phyloP scores from a whole-genome alignment of 1,140 invertebrate species.

The Euwallacea similis region DNA sequence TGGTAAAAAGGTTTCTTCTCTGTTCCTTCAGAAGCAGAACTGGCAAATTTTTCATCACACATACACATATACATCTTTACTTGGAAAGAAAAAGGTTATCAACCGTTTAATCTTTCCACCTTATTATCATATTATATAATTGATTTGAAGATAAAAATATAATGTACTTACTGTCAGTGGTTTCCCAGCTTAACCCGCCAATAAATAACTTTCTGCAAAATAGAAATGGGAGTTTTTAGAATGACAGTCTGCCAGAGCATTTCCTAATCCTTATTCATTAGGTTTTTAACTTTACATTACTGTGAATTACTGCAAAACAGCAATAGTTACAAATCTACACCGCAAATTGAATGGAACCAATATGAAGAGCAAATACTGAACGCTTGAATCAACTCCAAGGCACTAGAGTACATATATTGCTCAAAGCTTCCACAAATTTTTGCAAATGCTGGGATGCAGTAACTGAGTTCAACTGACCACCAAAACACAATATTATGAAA shows the following conservation, averaged over 20 bases:
- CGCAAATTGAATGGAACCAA: neutral
- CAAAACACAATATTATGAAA: neutral
- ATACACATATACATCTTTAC: neutral
- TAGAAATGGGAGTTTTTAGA: constrained; percentile 46
- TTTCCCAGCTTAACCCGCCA: constrained; percentile 96
- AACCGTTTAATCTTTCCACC: too few species aligned
- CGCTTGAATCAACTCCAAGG: constrained; percentile 29
- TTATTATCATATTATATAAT: too few species aligned
- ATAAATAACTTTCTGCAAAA: constrained; percentile 96
- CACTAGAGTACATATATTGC: constrained; percentile 4
- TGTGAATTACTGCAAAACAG: neutral
- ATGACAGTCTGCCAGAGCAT: constrained; percentile 29
- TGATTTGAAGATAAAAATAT: neutral
- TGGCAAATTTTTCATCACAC: constrained; percentile 39
- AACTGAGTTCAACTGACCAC: constrained; percentile 1
- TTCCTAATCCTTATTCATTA: constrained; percentile 45
- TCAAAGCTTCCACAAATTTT: constrained; percentile 12
- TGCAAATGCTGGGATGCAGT: constrained; percentile 13
- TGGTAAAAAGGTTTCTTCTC: constrained; percentile 34
- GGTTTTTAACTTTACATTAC: neutral
- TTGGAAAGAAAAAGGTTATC: too few species aligned
- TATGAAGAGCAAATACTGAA: constrained; percentile 35
- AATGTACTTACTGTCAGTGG: constrained; percentile 87
- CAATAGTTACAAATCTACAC: neutral
- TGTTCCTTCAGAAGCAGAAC: constrained; percentile 44